Base-by-base conservation (phyloP, 2,888 invertebrate species). In the Lysandra bellargus region DNA sequence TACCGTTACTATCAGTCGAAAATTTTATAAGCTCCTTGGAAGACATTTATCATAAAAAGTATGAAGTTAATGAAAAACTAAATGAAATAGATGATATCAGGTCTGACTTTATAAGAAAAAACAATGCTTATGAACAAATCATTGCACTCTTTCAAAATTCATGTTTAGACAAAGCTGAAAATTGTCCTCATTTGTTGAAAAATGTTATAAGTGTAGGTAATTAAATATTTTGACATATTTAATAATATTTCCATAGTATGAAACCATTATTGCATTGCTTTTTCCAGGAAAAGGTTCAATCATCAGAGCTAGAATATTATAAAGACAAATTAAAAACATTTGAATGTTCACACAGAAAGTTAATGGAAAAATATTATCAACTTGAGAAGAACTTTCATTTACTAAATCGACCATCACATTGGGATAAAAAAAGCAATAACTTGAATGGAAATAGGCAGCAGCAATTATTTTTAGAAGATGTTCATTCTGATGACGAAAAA, bases 101-200 rank as follows among this genome's bases (percentile, higher is more conserved):
- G 81, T 85, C 85, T 5, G 88, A 83, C 80, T 85, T 94, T 23
- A 90, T 92, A 84, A 87, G 86, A 1, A 95, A 93, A 82, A 91
- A 93, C 81, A 88, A 87, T 78, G 85, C 92, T 14, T 93, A 87
- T 83, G 90, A 91, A 81, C 92, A 94, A 86, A 87, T 94, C 72
- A 82, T 94, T 80, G 88, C 92, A 79, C 83, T 89, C 2, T 86
- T 89, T 6, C 89, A 88, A 84, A 85, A 85, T 61, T 91, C 92
- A 82, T 92, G 92, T 81, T 83, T 89, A 2, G 85, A 89, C 49
- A 85, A 88, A 79, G 87, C 87, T 80, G 88, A 91, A 79, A 87
- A 83, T 78, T 93, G 92, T 82, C 84, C 88, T 33, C 94, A 94
- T 85, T 89, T 88, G 83, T 83, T 94, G 14, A 88, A 91, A 84